phyloP scores from a whole-genome alignment of 2,888 invertebrate genomes.

The Aspidiotus rigidus region DNA sequence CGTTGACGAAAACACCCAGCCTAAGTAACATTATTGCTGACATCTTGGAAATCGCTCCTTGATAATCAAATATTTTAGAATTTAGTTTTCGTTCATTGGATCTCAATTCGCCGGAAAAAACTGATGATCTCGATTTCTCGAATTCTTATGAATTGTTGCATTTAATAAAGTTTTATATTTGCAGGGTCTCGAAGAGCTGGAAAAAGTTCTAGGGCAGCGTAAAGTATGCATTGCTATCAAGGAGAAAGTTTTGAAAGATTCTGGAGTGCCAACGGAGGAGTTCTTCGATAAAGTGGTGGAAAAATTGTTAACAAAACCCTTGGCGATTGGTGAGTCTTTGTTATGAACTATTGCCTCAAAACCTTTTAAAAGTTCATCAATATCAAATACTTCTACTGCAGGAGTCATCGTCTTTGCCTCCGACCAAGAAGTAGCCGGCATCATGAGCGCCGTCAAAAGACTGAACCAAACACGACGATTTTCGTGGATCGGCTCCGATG shows the following conservation, averaged over 20 bases:
- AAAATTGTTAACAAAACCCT: constrained; percentile 72
- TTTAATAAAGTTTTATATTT: background rate
- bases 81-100: no score
- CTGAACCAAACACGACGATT: constrained; percentile 80
- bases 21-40: no score
- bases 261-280: constrained; percentile 80
- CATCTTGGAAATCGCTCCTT: no score
- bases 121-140: no score
- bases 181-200: constrained; percentile 68
- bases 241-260: constrained; percentile 89
- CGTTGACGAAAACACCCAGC: no score
- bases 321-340: constrained; percentile 64
- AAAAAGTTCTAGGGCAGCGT: constrained; percentile 69
- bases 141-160: background rate
- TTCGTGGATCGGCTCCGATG: constrained; percentile 94
- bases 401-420: constrained; percentile 92
- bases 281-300: constrained; percentile 73
- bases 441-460: constrained; percentile 84
- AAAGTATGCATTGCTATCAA: constrained; percentile 90
- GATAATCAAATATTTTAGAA: no score
- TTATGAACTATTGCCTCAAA: background rate
- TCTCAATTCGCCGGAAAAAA: no score
- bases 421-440: constrained; percentile 91
- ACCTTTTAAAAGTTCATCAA: background rate
- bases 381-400: constrained; percentile 43